A percentile compares a stretch with the other conserved stretches of the same genome.
Evolutionary conservation across 2,113 vertebrate genomes (phyloP).

Genomic region (Cygnus buccinator): DNA sequence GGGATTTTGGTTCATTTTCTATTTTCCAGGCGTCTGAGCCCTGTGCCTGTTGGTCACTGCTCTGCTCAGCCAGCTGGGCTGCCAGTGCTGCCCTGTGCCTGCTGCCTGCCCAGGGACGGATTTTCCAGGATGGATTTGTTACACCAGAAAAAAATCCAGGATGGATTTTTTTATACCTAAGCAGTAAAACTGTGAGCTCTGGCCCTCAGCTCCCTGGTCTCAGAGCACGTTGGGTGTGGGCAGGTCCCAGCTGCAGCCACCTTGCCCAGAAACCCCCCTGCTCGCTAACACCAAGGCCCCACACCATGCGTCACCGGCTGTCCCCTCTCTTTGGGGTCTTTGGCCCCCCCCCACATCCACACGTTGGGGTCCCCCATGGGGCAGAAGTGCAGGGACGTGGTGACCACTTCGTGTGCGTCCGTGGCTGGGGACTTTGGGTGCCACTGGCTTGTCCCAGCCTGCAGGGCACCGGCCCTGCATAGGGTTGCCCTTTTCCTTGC

Average conservation of each 20-base stretch:
- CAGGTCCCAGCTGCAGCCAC: rapidly evolving
- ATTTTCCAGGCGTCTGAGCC: background rate
- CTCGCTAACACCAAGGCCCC: too few relatives aligned
- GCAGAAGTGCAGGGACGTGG: rapidly evolving
- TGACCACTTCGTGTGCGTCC: background rate
- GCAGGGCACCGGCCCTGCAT: too few relatives aligned
- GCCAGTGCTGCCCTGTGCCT: rapidly evolving
- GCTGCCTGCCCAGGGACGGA: background rate
- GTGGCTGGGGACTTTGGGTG: background rate
- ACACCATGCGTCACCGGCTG: too few relatives aligned
- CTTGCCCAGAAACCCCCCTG: background rate
- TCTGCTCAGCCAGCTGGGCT: background rate
- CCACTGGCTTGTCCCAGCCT: too few relatives aligned
- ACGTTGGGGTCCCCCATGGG: too few relatives aligned
- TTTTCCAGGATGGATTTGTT: background rate
- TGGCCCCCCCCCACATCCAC: too few relatives aligned
- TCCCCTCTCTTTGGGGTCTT: too few relatives aligned
- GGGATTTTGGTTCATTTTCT: rapidly evolving
- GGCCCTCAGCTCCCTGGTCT: background rate
- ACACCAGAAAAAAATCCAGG: too few relatives aligned
- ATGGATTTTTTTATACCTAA: too few relatives aligned
- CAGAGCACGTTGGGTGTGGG: background rate
- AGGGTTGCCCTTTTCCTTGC: background rate
- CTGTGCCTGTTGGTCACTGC: rapidly evolving
- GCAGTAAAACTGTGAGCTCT: background rate